Base-by-base conservation (phyloP, 1,140 invertebrate genomes). In the Heliconius eleuchia region DNA sequence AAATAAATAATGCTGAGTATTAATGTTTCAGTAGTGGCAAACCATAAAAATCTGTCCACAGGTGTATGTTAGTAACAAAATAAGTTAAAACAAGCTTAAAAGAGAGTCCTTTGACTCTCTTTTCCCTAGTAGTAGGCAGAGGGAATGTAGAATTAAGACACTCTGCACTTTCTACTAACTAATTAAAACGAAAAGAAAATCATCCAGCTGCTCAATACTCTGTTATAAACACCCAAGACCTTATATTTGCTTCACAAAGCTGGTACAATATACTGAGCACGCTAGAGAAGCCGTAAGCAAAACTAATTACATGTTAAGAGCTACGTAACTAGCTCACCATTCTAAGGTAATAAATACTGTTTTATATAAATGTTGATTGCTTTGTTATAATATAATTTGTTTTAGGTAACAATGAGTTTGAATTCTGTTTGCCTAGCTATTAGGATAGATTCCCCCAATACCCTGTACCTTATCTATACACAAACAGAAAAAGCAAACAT, bases 271-370 rank as follows among this genome's bases (percentile, higher is more conserved):
- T 23, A 60, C 7, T 60, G 23, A 13, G 27, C 19, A 60, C 8
- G 57, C n/a, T 60, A 27, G 57, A 60, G 57, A 60, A 60, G 57
- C 57, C 57, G 57, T 60, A 60, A 60, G 57, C n/a, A 60, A 27
- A 60, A 27, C 23, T 60, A 60, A 60, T 60, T 60, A 60, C 57
- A n/a, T 60, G 57, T 60, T 27, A 27, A n/a, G 57, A 60, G 57
- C 57, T 27, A 60, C n/a, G n/a, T 60, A 60, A 60, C 57, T 27
- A 60, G n/a, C n/a, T 23, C 57, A 4, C 42, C 11, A 3, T 60
- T 23, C 57, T 60, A 60, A 60, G 16, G n/a, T 60, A 60, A 60
- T 60, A 60, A 60, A 60, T 60, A 60, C 23, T n/a, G 19, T 60
- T 60, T 11, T 60, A 60, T 60, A 60, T n/a, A 3, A 60, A 60